Evolutionary conservation across 1,140 invertebrate species (phyloP), one percentile per base, ranked within the genome.

Genomic region (Adoxophyes honmai): DNA sequence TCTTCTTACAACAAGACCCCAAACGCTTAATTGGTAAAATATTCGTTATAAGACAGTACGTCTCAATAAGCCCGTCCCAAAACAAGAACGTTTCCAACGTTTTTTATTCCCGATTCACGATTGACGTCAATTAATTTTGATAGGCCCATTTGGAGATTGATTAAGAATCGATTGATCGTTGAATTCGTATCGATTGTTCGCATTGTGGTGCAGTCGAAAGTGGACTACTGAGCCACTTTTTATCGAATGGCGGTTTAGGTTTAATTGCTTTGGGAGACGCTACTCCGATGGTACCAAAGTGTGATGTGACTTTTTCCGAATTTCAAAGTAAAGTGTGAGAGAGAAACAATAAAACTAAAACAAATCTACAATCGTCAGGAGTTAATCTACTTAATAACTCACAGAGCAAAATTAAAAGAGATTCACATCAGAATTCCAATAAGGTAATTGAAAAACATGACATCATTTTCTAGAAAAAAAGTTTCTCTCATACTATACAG

Each of bases 121-220:
- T 66, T 65, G 60, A 75, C 62, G 73, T 73, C 75, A 78, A 76
- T 76, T 76, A 76, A 76, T 68, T 76, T 73, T 73, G 73, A 76
- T 71, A 76, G 66, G 74, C 70, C 64, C 66, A 75, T 79, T 77
- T 73, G 59, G 74, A 73, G 74, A 78, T 77, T 72, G 75, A 78
- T 80, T 75, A 73, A 75, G 75, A 75, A 71, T 80, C 75, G 73
- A 74, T 80, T 35, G 14, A 57, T 59, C 68, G 73, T 70, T 73
- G 64, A 64, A 70, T 66, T 73, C 64, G 64, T 60, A 62, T 64
- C 70, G 65, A 61, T 57, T 59, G 58, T 62, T 34, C 55, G 56
- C 57, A 55, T 58, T 60, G 70, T 58, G 55, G 42, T 55, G 64
- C 71, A 73, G 21, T 48, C 42, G 42, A 48, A 48, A 48, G 42